phyloP scores from a whole-genome alignment of 2,113 vertebrate species.

The Microtus montanus region DNA sequence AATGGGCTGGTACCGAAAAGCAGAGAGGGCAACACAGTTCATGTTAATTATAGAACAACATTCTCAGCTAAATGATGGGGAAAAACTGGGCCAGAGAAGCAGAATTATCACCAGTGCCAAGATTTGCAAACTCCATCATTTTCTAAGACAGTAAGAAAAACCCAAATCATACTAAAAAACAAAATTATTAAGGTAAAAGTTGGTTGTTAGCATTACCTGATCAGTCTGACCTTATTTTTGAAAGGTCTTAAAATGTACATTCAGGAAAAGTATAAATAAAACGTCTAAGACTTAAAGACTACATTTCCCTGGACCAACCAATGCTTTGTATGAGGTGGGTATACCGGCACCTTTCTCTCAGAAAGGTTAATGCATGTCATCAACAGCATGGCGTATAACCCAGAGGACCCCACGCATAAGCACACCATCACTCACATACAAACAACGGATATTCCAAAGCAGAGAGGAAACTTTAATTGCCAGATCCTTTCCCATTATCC shows the following conservation, averaged over 20 bases:
- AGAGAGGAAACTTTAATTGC: slow-evolving; percentile 39
- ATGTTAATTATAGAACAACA: neutral
- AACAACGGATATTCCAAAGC: neutral
- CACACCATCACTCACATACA: slow-evolving; percentile 43
- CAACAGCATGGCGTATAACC: neutral
- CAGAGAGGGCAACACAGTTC: neutral
- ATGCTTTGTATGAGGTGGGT: neutral
- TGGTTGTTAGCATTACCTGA: slow-evolving; percentile 12
- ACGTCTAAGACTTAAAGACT: slow-evolving; percentile 11
- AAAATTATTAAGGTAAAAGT: slow-evolving; percentile 11
- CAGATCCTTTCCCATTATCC: neutral
- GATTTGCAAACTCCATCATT: slow-evolving; percentile 48
- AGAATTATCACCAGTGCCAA: slow-evolving; percentile 18
- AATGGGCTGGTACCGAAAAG: neutral
- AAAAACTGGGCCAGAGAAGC: neutral
- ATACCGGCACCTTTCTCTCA: neutral
- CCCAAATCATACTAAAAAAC: slow-evolving; percentile 29
- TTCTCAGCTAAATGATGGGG: neutral
- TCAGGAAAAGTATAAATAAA: slow-evolving; percentile 35
- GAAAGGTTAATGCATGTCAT: slow-evolving; percentile 17
- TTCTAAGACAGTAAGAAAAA: slow-evolving; percentile 49
- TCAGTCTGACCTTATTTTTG: slow-evolving; percentile 49
- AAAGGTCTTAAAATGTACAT: slow-evolving; percentile 44
- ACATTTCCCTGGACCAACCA: slow-evolving; percentile 27
- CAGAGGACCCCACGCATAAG: slow-evolving; percentile 39